Evolutionary conservation across 2,113 vertebrate genomes (phyloP).

Genomic region (Trogon surrucura): DNA sequence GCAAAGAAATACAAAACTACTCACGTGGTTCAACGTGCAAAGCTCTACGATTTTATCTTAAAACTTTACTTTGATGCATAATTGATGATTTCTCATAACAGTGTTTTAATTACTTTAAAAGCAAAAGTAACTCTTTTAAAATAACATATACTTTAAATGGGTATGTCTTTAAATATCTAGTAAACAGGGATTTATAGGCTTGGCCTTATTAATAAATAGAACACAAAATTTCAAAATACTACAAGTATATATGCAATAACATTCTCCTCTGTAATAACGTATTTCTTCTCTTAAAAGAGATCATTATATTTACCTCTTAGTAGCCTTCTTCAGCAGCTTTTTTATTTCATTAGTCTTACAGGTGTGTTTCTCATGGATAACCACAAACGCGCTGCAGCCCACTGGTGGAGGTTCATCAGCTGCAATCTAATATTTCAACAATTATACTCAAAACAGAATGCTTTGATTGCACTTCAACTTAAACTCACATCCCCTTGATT

Average conservation of each 20-base stretch:
- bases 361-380: conserved; percentile 86
- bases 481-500: conserved; percentile 65
- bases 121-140: background rate
- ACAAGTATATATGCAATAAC: background rate
- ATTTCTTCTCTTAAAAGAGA: background rate
- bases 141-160: background rate
- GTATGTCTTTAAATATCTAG: background rate
- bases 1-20: background rate
- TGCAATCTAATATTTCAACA: conserved; percentile 88
- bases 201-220: background rate
- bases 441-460: conserved; percentile 64
- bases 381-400: conserved; percentile 89
- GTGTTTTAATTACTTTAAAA: background rate
- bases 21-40: background rate
- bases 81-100: background rate
- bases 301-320: conserved; percentile 83
- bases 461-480: conserved; percentile 65
- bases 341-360: conserved; percentile 92
- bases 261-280: background rate
- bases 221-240: background rate
- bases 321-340: conserved; percentile 91
- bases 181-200: background rate
- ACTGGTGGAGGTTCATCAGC: conserved; percentile 89
- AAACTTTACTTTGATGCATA: background rate
- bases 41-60: background rate